phyloP scores from a whole-genome alignment of 2,113 vertebrate species.

The Hystrix cristata region DNA sequence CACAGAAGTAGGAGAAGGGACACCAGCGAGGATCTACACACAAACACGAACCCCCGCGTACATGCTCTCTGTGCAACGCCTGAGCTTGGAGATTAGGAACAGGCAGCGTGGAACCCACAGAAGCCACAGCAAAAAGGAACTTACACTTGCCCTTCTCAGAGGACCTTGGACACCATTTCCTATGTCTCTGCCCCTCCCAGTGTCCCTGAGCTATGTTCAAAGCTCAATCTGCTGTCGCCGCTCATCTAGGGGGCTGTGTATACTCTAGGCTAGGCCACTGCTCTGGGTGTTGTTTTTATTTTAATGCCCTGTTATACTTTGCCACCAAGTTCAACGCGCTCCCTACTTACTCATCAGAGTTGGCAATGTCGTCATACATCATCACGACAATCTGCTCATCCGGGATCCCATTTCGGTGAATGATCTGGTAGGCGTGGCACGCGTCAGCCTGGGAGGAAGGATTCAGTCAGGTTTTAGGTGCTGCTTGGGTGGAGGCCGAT shows the following conservation, averaged over 20 bases:
- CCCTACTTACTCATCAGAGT: conserved; percentile 92
- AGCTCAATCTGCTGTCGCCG: rapidly evolving
- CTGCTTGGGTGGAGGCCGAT: neutral
- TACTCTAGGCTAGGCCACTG: rapidly evolving
- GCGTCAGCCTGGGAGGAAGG: conserved; percentile 92
- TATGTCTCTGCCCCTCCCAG: too few species aligned
- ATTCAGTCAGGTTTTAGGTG: neutral
- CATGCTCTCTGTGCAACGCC: rapidly evolving
- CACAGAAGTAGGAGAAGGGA: neutral
- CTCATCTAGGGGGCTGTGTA: neutral
- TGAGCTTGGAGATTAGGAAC: rapidly evolving
- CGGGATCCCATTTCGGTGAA: conserved; percentile 95
- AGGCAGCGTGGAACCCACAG: rapidly evolving
- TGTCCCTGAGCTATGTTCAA: rapidly evolving
- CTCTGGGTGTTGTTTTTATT: neutral
- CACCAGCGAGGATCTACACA: neutral
- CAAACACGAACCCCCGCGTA: rapidly evolving
- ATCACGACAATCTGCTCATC: conserved; percentile 98
- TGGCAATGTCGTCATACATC: conserved; percentile 98
- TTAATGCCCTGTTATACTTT: neutral
- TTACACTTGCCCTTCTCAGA: neutral
- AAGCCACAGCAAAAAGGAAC: neutral
- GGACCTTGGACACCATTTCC: neutral
- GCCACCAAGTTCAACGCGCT: neutral
- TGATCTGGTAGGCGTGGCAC: conserved; percentile 98